phyloP scores from a whole-genome alignment of 1,140 invertebrate species.

The Euschistus heros region DNA sequence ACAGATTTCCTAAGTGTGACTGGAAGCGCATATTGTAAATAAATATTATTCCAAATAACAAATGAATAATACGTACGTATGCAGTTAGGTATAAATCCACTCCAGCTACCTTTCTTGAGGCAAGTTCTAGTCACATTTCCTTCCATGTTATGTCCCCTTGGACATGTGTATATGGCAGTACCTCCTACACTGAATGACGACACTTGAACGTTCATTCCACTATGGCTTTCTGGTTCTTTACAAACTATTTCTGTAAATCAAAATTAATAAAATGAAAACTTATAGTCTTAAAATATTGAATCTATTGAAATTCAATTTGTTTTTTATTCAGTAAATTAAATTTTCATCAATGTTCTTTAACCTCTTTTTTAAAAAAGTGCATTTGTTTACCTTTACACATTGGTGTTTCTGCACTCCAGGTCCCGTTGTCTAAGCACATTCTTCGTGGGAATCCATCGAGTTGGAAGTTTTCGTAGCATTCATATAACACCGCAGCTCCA shows the following conservation, averaged over 20 bases:
- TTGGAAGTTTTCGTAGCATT: constrained; percentile 70
- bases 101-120: constrained; percentile 69
- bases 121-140: constrained; percentile 71
- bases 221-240: constrained; percentile 49
- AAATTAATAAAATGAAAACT: too few species aligned
- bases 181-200: constrained; percentile 61
- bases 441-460: constrained; percentile 68
- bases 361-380: background rate
- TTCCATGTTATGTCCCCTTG: constrained; percentile 63
- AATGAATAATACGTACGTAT: constrained; percentile 53
- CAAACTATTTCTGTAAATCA: constrained; percentile 61
- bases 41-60: background rate
- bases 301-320: background rate
- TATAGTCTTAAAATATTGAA: too few species aligned
- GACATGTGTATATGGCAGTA: constrained; percentile 67
- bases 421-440: constrained; percentile 76
- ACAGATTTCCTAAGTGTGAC: background rate
- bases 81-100: constrained; percentile 62
- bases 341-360: background rate
- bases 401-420: constrained; percentile 70
- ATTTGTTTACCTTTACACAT: constrained; percentile 52
- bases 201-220: constrained; percentile 46
- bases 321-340: too few species aligned
- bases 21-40: background rate
- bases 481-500: constrained; percentile 69